Percentiles rank a stretch among this genome's conserved stretches.
These are phyloP conservation scores for Telmatherina bonti DNA, from an alignment of 2,797 vertebrate species.

Conservation along the genomic window DNA sequence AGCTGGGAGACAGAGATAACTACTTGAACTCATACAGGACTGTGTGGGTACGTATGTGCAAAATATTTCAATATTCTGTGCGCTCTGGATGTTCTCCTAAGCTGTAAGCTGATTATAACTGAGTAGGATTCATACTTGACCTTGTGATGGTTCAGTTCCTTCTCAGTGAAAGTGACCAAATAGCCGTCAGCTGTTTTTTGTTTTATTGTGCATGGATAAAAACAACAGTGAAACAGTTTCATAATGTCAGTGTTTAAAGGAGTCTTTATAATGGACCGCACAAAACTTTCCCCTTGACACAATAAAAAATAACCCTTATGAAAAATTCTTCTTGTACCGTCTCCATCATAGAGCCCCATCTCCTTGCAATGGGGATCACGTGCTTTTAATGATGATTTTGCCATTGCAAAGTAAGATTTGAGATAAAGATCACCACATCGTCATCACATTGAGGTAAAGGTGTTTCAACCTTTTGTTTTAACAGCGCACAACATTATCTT, in stretches of 20 bases:
- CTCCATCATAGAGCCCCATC: neutral
- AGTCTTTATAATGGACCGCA: neutral
- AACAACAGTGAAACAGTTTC: neutral
- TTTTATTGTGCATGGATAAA: neutral
- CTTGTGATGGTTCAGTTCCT: conserved; percentile 38
- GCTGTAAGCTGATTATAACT: conserved; percentile 49
- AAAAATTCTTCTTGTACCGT: neutral
- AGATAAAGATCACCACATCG: no score
- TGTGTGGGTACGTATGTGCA: conserved; percentile 7
- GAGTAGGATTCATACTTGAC: conserved; percentile 49
- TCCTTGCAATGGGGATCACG: neutral
- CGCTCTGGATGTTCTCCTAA: conserved; percentile 36
- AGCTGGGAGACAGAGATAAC: conserved; percentile 61
- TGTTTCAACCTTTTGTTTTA: no score
- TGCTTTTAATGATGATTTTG: neutral
- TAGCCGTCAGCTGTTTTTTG: conserved; percentile 18
- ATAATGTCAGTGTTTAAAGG: neutral
- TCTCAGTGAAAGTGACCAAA: conserved; percentile 40
- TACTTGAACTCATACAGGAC: conserved; percentile 30
- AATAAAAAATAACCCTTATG: neutral
- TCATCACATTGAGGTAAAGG: no score
- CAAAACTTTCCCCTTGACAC: neutral
- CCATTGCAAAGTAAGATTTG: neutral
- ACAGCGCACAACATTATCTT: no score
- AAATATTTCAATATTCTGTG: conserved; percentile 35